Conservation (phyloP, 2,888 invertebrate genomes). For the Tenodera sinensis region DNA sequence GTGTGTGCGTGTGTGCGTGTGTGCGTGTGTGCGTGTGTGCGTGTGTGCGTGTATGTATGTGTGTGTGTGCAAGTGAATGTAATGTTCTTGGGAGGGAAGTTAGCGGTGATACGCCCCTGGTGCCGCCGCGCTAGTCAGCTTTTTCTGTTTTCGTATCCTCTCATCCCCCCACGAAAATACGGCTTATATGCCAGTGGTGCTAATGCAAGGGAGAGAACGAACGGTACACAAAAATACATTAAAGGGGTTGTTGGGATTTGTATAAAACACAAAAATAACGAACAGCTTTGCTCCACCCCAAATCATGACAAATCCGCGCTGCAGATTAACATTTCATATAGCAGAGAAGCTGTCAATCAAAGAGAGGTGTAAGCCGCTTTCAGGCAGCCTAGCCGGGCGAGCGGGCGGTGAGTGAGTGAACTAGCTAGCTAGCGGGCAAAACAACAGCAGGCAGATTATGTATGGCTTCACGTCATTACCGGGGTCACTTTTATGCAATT, state of each 20-base stretch:
- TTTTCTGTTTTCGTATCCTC: not conserved
- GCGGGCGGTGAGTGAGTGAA: too few relatives aligned
- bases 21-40: too few relatives aligned
- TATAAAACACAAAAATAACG: slow-evolving; percentile 18
- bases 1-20: too few relatives aligned
- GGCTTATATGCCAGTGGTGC: not conserved
- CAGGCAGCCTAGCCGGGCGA: not conserved
- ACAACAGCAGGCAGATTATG: not conserved
- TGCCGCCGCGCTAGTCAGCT: not conserved
- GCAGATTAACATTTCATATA: slow-evolving; percentile 10
- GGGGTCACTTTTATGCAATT: not conserved
- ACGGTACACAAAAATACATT: slow-evolving; percentile 4
- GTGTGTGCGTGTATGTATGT: too few relatives aligned
- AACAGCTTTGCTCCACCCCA: slow-evolving; percentile 1
- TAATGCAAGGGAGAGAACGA: not conserved
- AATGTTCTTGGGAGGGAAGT: not conserved
- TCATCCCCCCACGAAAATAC: not conserved
- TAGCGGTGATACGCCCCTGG: not conserved
- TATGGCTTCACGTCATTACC: not conserved
- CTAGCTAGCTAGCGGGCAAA: not conserved
- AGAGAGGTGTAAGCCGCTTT: not conserved
- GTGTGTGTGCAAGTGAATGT: too few relatives aligned
- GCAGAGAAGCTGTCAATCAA: slow-evolving; percentile 6
- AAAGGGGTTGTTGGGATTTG: slow-evolving; percentile 15
- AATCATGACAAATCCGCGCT: slow-evolving; percentile 11